Evolutionary conservation across 2,888 invertebrate species (phyloP), one percentile per base, ranked within the genome.

Genomic region (Dicranocentrus wangi): DNA sequence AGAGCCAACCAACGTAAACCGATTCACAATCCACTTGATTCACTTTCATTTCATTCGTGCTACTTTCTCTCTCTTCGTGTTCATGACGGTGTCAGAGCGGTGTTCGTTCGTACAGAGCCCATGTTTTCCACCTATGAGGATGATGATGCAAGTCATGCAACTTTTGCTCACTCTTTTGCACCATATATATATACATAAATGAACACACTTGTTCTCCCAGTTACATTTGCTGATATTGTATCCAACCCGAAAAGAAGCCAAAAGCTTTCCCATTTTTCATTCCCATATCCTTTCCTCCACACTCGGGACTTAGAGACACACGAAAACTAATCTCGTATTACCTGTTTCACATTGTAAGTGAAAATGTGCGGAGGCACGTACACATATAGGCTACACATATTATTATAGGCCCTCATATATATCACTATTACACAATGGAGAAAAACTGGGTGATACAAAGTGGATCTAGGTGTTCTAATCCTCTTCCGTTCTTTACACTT

Each of bases 311-410:
- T n/a, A n/a, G n/a, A n/a, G n/a, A 69, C 55, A 55, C 58, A 51
- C 43, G 17, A 58, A 71, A 71, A 71, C 71, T 71, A 71, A 71
- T 71, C 58, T 71, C n/a, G n/a, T n/a, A n/a, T n/a, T n/a, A n/a
- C n/a, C n/a, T n/a, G n/a, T n/a, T n/a, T n/a, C n/a, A n/a, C n/a
- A n/a, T n/a, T n/a, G n/a, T n/a, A n/a, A n/a, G n/a, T n/a, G n/a
- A n/a, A n/a, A n/a, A n/a, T n/a, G n/a, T n/a, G n/a, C n/a, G n/a
- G n/a, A n/a, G n/a, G n/a, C n/a, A n/a, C n/a, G n/a, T n/a, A n/a
- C n/a, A n/a, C n/a, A n/a, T n/a, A n/a, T n/a, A n/a, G n/a, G n/a
- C n/a, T n/a, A n/a, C n/a, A n/a, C n/a, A n/a, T n/a, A n/a, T n/a
- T n/a, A n/a, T n/a, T n/a, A n/a, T n/a, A n/a, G n/a, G n/a, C n/a